Evolutionary conservation across 2,113 vertebrate species (phyloP).

Genomic region (Maccullochella peelii): DNA sequence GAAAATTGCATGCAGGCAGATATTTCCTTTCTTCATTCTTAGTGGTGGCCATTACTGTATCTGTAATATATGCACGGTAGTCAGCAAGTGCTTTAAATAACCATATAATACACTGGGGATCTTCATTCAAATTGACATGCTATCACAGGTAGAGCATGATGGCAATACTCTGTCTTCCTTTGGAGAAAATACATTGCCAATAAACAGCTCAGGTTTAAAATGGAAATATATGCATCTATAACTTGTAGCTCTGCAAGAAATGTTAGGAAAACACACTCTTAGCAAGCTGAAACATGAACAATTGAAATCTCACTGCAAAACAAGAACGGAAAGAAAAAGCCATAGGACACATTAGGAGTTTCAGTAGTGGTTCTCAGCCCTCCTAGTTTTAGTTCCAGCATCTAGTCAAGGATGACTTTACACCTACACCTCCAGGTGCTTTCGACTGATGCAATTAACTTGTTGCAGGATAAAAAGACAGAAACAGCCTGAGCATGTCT

Average conservation of each 20-base stretch:
- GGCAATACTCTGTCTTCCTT: neutral
- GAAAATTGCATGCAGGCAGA: neutral
- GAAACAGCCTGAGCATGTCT: neutral
- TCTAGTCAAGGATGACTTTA: neutral
- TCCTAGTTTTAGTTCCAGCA: conserved; percentile 1
- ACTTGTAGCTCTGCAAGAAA: neutral
- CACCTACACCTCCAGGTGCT: neutral
- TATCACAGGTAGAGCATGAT: neutral
- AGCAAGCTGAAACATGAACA: neutral
- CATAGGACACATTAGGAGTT: neutral
- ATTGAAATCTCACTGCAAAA: conserved; percentile 2
- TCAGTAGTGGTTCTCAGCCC: conserved; percentile 34
- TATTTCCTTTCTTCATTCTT: conserved; percentile 9
- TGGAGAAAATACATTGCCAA: neutral
- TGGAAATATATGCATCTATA: neutral
- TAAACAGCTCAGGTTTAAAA: neutral
- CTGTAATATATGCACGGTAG: neutral
- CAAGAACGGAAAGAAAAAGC: conserved; percentile 25
- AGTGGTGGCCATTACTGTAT: neutral
- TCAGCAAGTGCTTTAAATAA: neutral
- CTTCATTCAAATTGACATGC: neutral
- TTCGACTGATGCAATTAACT: neutral
- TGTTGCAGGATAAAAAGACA: neutral
- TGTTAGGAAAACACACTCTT: neutral
- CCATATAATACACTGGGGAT: neutral